These are phyloP conservation scores for Glaucidium brasilianum DNA, from an alignment of 2,113 vertebrate genomes.

Conservation along the genomic window DNA sequence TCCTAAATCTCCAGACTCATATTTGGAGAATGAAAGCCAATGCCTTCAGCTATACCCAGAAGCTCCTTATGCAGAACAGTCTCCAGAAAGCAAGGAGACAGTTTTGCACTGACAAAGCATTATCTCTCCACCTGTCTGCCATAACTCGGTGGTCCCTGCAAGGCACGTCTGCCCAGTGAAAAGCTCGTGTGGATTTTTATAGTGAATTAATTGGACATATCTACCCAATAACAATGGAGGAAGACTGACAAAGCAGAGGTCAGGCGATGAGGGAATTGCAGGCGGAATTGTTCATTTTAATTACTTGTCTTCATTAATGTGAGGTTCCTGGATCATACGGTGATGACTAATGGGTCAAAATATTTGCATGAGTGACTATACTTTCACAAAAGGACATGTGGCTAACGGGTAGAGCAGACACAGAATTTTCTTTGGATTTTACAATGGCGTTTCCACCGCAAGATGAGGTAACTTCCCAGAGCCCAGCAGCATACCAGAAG, in stretches of 20 bases:
- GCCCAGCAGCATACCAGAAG: background rate
- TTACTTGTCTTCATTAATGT: slow-evolving; percentile 42
- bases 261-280: background rate
- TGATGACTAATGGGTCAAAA: background rate
- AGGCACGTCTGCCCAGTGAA: background rate
- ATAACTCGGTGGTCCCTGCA: background rate
- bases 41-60: background rate
- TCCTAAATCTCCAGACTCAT: background rate
- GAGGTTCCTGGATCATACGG: background rate
- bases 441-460: background rate
- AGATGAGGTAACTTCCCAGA: background rate
- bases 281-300: slow-evolving; percentile 13
- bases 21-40: background rate
- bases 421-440: background rate
- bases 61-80: background rate
- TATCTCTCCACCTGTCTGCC: background rate
- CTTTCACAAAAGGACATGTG: background rate
- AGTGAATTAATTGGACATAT: background rate
- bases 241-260: background rate
- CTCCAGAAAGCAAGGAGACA: background rate
- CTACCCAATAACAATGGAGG: background rate
- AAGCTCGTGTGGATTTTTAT: background rate
- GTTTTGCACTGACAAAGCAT: background rate
- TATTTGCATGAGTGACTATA: background rate
- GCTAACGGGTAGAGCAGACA: background rate